Evolutionary conservation across 2,113 vertebrate species (phyloP).

Genomic region (Aldabrachelys gigantea): DNA sequence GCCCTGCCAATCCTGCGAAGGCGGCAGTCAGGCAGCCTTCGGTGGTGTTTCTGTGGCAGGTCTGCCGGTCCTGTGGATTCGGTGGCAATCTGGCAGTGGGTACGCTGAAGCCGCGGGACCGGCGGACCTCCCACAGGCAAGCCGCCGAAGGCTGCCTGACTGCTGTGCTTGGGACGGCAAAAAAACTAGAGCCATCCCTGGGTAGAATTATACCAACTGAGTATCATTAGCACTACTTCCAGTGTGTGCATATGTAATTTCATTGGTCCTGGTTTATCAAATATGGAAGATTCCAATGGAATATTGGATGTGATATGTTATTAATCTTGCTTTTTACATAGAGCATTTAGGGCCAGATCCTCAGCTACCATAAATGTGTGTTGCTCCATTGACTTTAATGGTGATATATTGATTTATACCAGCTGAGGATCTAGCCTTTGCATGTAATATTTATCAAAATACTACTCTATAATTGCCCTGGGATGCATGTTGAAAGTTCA

Average conservation of each 20-base stretch:
- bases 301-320: not conserved
- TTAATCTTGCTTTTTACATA: not conserved
- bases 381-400: not conserved
- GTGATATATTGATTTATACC: accelerated
- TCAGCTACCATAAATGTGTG: not conserved
- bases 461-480: accelerated
- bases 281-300: not conserved
- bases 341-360: not conserved
- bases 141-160: too few species aligned
- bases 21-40: too few species aligned
- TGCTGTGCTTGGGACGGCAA: too few species aligned
- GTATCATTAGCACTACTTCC: not conserved
- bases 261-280: not conserved
- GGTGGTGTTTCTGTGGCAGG: too few species aligned
- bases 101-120: too few species aligned
- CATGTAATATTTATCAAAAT: not conserved
- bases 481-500: accelerated
- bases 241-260: not conserved
- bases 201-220: constrained; percentile 17
- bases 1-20: too few species aligned
- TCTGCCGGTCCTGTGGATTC: too few species aligned
- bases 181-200: too few species aligned
- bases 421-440: not conserved
- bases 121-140: too few species aligned
- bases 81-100: too few species aligned